Percentiles rank a stretch among this genome's conserved stretches.
These are phyloP conservation scores for Panzeria rudis DNA, from an alignment of 2,888 invertebrate genomes.

Conservation along the genomic window DNA sequence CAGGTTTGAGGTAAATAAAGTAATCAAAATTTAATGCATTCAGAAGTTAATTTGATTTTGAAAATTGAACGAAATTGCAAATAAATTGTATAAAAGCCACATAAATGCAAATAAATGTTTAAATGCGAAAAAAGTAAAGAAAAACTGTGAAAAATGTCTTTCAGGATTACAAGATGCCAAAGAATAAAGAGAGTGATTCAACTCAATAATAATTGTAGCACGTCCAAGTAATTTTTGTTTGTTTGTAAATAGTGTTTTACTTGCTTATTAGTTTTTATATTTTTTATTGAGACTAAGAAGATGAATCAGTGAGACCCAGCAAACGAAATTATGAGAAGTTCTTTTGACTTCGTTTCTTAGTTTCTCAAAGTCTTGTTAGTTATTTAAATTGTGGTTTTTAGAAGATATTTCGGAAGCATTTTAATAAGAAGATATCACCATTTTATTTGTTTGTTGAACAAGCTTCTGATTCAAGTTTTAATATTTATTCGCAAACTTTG, in stretches of 20 bases:
- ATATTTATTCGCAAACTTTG: background rate
- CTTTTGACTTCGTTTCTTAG: too few species aligned
- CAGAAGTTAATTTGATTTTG: conserved; percentile 71
- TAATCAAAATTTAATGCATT: conserved; percentile 64
- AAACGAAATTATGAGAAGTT: background rate
- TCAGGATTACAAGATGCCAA: conserved; percentile 48
- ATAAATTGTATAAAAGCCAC: conserved; percentile 73
- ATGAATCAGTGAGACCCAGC: conserved; percentile 22
- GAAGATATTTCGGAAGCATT: too few species aligned
- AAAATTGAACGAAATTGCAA: conserved; percentile 72
- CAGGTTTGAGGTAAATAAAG: conserved; percentile 54
- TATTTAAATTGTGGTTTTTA: too few species aligned
- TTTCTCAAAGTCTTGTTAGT: too few species aligned
- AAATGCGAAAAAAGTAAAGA: background rate
- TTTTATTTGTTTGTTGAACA: too few species aligned
- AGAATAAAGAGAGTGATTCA: conserved; percentile 18
- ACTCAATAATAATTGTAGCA: conserved; percentile 74
- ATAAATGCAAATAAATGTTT: conserved; percentile 70
- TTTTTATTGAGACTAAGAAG: conserved; percentile 19
- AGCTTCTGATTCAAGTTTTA: too few species aligned
- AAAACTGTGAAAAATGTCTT: conserved; percentile 40
- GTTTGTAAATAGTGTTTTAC: conserved; percentile 41
- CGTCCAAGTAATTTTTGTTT: conserved; percentile 74
- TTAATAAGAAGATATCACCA: too few species aligned
- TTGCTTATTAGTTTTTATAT: conserved; percentile 42